phyloP scores from a whole-genome alignment of 1,140 invertebrate species.

The Aphidius gifuensis region DNA sequence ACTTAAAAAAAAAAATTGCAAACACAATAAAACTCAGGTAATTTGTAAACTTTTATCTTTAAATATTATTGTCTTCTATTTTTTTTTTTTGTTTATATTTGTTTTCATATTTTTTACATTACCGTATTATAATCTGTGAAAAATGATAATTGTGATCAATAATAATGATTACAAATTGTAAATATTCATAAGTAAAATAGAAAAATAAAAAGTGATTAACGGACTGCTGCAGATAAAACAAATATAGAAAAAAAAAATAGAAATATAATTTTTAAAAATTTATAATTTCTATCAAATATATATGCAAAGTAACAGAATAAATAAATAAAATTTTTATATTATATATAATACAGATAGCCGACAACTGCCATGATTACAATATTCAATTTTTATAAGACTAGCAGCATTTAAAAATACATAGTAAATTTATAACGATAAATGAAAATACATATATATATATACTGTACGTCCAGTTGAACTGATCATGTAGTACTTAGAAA shows the following conservation, averaged over 20 bases:
- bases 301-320: conserved; percentile 4
- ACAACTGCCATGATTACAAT: conserved; percentile 20
- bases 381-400: conserved; percentile 13
- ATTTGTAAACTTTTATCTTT: no score
- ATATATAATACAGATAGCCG: conserved; percentile 4
- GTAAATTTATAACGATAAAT: background rate
- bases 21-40: no score
- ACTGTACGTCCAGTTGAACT: conserved; percentile 41
- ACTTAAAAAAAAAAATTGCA: no score
- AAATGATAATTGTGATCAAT: no score
- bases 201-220: no score
- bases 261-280: background rate
- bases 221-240: background rate
- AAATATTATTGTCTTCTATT: no score
- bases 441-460: conserved; percentile 34
- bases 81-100: no score
- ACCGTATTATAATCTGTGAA: no score
- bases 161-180: no score
- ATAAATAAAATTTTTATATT: conserved; percentile 8
- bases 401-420: conserved; percentile 3
- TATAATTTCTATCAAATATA: conserved; percentile 9
- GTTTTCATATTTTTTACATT: no score
- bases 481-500: conserved; percentile 15
- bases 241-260: conserved; percentile 6
- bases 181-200: no score